A percentile compares a stretch with the other conserved stretches of the same genome.
Conservation (phyloP, 2,113 vertebrate species). For the Sylvietta virens region DNA sequence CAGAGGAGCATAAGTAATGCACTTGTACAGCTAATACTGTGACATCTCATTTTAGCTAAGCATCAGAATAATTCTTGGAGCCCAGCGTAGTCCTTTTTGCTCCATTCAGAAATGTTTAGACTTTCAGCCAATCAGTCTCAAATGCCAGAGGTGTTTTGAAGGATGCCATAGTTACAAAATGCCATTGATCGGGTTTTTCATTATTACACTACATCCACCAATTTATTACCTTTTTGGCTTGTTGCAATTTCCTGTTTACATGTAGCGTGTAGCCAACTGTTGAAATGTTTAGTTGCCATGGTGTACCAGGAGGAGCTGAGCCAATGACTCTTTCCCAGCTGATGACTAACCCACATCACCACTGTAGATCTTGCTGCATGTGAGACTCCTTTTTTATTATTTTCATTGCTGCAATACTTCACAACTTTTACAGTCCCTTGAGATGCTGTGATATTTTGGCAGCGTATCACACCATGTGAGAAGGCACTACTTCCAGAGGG, state of each 20-base stretch:
- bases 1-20: constrained; percentile 31
- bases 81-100: constrained; percentile 40
- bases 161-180: constrained; percentile 72
- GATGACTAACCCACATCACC: constrained; percentile 70
- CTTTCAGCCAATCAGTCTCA: constrained; percentile 65
- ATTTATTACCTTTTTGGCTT: constrained; percentile 71
- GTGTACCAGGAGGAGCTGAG: constrained; percentile 73
- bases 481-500: constrained; percentile 67
- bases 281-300: constrained; percentile 76
- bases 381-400: constrained; percentile 58
- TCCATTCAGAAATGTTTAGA: constrained; percentile 58
- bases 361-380: constrained; percentile 70
- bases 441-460: constrained; percentile 59
- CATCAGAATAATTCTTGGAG: constrained; percentile 47
- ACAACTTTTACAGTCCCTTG: constrained; percentile 61
- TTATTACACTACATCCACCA: constrained; percentile 70
- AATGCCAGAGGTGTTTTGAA: constrained; percentile 73
- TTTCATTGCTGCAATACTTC: constrained; percentile 72
- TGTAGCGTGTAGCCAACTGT: constrained; percentile 72
- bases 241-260: constrained; percentile 78
- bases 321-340: constrained; percentile 67
- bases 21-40: constrained; percentile 70
- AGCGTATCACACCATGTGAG: constrained; percentile 43
- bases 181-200: constrained; percentile 63
- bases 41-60: constrained; percentile 70